Base-by-base conservation (phyloP, 2,797 vertebrate genomes). In the Myotis findleyi region DNA sequence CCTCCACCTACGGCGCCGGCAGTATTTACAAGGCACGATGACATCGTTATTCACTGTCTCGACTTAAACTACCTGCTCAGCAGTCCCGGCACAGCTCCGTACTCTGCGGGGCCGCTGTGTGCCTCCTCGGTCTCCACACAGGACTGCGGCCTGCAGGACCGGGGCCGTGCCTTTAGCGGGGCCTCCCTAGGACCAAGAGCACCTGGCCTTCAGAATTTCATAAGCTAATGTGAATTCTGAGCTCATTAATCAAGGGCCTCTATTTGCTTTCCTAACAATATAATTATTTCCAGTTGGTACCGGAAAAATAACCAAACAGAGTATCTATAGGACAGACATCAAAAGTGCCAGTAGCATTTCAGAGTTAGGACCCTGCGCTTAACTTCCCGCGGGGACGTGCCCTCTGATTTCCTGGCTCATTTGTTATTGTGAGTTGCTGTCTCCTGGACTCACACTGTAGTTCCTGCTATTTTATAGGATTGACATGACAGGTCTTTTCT, bases 271-370 rank as follows among this genome's bases (percentile, higher is more conserved):
- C 81, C 85, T 92, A 96, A 93, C 57, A 95, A 88, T 91, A 33
- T 80, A 94, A 95, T 96, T 77, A 92, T 95, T 97, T 95, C 90
- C 94, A 93, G 75, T 51, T 96, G 85, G 68, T 33, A 73, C 69
- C 51, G 80, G 87, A 81, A 89, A 96, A 85, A 92, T 77, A 95
- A 38, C 55, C 80, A 81, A 41, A 82, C 53, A 53, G 30, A 66
- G 25, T 71, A 64, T 85, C 75, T 85, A 93, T 44, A 83, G 41
- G 73, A 72, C 38, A 18, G 38, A 81, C 51, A 93, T 89, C 59
- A 89, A 62, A 93, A 96, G 57, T 72, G 23, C n/a, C 76, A 92
- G 89, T n/a, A 93, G 92, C 51, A 27, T 91, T 93, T 96, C 80
- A 49, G 77, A 86, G 62, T 81, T 12, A 79, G 77, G 71, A 73